Conservation (phyloP, 2,113 vertebrate genomes). For the Scalopus aquaticus region DNA sequence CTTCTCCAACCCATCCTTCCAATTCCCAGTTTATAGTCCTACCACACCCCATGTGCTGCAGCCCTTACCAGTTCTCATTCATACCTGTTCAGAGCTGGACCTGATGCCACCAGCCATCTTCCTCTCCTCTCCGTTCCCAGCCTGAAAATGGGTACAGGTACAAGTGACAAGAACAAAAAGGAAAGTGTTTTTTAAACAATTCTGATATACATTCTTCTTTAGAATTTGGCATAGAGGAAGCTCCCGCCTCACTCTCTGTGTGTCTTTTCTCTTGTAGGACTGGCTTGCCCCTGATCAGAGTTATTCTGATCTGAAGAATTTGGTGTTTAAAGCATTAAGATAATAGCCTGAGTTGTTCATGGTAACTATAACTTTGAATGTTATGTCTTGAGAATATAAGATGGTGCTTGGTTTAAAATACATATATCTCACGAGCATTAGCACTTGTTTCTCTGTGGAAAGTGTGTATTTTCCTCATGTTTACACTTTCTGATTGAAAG, state of each 20-base stretch:
- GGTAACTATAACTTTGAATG: slow-evolving; percentile 80
- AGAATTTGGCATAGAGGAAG: background rate
- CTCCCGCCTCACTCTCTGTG: slow-evolving; percentile 27
- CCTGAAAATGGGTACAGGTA: slow-evolving; percentile 34
- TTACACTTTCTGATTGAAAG: slow-evolving; percentile 26
- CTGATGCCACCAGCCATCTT: background rate
- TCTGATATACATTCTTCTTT: slow-evolving; percentile 25
- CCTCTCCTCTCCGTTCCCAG: background rate
- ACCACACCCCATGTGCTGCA: background rate
- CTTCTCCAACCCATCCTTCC: background rate
- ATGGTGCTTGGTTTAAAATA: slow-evolving; percentile 2
- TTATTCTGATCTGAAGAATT: slow-evolving; percentile 79
- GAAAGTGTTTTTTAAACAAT: background rate
- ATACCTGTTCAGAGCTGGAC: background rate
- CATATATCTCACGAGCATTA: background rate
- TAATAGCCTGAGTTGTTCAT: slow-evolving; percentile 87
- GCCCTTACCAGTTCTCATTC: background rate
- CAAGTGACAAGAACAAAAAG: slow-evolving; percentile 19
- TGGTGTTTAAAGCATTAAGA: slow-evolving; percentile 79
- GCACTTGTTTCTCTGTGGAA: background rate
- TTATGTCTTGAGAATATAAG: background rate
- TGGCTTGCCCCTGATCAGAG: slow-evolving; percentile 72
- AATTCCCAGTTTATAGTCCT: background rate
- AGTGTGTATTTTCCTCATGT: slow-evolving; percentile 10
- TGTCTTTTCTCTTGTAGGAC: slow-evolving; percentile 81